Percentiles rank a stretch among this genome's conserved stretches.
These are phyloP conservation scores for Tauraco hartlaubi DNA, from an alignment of 2,797 vertebrate species.

Conservation along the genomic window DNA sequence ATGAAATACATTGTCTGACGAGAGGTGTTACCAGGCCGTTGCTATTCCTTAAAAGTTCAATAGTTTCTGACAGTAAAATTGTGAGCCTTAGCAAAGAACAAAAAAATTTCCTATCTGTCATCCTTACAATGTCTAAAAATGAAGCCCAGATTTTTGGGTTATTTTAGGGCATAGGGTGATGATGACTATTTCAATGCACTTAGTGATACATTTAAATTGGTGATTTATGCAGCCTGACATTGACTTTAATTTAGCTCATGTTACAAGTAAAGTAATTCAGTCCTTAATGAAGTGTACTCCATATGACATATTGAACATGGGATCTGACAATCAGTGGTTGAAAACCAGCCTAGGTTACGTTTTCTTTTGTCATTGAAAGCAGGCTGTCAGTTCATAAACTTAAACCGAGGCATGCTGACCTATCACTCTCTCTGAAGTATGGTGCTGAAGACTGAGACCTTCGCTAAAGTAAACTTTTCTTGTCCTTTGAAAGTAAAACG, in stretches of 20 bases:
- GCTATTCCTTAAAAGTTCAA: background rate
- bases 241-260: constrained; percentile 76
- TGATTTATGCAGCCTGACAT: constrained; percentile 73
- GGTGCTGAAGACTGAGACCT: background rate
- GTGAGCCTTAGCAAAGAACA: constrained; percentile 1
- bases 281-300: constrained; percentile 76
- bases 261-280: constrained; percentile 75
- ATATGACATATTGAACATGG: constrained; percentile 70
- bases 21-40: background rate
- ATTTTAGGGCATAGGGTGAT: constrained; percentile 49
- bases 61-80: constrained; percentile 28
- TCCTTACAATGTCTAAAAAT: background rate
- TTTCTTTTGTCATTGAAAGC: constrained; percentile 72
- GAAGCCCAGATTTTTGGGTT: constrained; percentile 54
- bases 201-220: constrained; percentile 61
- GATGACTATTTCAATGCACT: constrained; percentile 48
- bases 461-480: constrained; percentile 7
- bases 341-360: constrained; percentile 62
- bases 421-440: constrained; percentile 14
- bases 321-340: constrained; percentile 68
- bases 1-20: background rate
- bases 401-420: constrained; percentile 25
- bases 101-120: background rate
- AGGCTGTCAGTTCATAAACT: constrained; percentile 74
- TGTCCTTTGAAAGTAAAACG: background rate